Percentiles rank a stretch among this genome's conserved stretches.
phyloP scores from a whole-genome alignment of 1,140 invertebrate species.

The Leptinotarsa texana region DNA sequence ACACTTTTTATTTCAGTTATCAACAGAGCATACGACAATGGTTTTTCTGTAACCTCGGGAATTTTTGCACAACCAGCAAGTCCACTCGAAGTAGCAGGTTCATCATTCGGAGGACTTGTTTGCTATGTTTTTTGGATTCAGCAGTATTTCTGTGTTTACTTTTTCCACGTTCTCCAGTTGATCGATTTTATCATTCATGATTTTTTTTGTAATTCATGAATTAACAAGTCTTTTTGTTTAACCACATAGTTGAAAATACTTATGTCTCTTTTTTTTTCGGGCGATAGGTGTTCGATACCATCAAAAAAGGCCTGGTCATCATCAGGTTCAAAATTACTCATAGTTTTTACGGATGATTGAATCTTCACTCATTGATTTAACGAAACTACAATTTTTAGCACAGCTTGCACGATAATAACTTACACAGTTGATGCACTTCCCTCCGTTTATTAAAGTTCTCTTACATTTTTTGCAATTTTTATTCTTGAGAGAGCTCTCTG shows the following conservation, averaged over 20 bases:
- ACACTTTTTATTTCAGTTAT: slow-evolving; percentile 6
- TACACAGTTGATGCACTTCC: too few species aligned
- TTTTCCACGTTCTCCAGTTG: slow-evolving; percentile 16
- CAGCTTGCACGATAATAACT: too few species aligned
- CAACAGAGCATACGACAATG: slow-evolving; percentile 10
- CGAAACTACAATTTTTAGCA: background rate
- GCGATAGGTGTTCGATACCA: slow-evolving; percentile 5
- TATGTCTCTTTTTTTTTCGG: slow-evolving; percentile 4
- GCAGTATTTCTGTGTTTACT: slow-evolving; percentile 11
- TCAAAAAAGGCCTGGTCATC: slow-evolving; percentile 16
- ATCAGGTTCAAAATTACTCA: slow-evolving; percentile 12
- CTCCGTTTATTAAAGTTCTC: too few species aligned
- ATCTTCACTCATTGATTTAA: background rate
- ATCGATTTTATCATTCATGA: slow-evolving; percentile 3
- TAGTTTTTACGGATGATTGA: slow-evolving; percentile 2
- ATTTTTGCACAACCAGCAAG: slow-evolving; percentile 15
- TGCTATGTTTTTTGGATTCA: slow-evolving; percentile 15
- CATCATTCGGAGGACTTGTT: background rate
- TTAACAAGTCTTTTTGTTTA: background rate
- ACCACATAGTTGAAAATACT: slow-evolving; percentile 10
- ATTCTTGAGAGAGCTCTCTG: too few species aligned
- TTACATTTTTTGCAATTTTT: too few species aligned
- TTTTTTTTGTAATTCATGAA: background rate
- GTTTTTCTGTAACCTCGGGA: slow-evolving; percentile 15
- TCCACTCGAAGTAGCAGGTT: background rate